Evolutionary conservation across 2,888 invertebrate species (phyloP), one percentile per base, ranked within the genome.

Genomic region (Tineola bisselliella): DNA sequence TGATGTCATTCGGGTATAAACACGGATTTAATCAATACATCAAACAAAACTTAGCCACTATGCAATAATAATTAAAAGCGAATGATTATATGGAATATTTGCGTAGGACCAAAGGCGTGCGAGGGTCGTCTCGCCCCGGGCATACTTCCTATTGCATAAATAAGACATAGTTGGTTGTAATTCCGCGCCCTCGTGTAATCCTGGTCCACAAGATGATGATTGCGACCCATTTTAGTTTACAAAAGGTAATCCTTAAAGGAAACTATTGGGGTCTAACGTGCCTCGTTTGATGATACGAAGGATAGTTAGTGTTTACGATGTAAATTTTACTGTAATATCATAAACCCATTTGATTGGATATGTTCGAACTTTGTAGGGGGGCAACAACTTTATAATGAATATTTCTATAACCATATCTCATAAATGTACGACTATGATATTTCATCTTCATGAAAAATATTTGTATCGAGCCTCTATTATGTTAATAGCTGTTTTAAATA

Each of bases 41-140:
- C 86, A 87, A 87, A 87, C 86, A 86, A 76, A 81, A 82, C 78
- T 81, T 77, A 73, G 74, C 79, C 79, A 77, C 80, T 78, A 67
- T 63, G 79, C 83, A 81, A 86, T 86, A 86, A 87, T 86, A 87
- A 87, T 87, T 86, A 86, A 86, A 86, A 87, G 75, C 80, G 82
- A 79, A 86, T 84, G 78, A 86, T 86, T 84, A 81, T 80, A 76
- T 77, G 74, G 79, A 79, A 86, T 87, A 87, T 86, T 87, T 87
- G 84, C 73, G 72, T 72, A 86, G 86, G 86, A 84, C 82, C 73
- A 71, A 74, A 77, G 77, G 81, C 30, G 59, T 8, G 77, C 71
- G 66, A 65, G 68, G 64, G 56, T 69, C 71, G 70, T 67, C 67
- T 63, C 67, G 79, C 84, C 78, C 66, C 70, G 66, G 81, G 84